Conservation (phyloP, 2,797 vertebrate species). For the Falco biarmicus region DNA sequence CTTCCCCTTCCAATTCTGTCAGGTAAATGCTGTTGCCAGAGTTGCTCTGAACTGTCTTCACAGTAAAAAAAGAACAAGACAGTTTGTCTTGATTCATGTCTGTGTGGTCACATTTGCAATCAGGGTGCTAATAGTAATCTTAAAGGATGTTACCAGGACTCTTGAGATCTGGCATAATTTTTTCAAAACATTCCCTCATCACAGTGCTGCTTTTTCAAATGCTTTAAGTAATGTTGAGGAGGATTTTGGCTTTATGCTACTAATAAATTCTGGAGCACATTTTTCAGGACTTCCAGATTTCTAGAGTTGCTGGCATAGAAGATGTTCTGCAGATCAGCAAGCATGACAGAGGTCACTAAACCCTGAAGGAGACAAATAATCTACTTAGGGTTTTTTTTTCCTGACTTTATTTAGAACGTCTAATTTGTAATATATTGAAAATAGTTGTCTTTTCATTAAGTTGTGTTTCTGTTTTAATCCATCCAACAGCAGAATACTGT, state of each 20-base stretch:
- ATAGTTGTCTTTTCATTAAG: neutral
- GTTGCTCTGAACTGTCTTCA: neutral
- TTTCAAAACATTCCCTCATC: neutral
- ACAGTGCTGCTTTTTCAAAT: neutral
- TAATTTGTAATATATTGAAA: neutral
- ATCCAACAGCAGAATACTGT: neutral
- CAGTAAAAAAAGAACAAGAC: neutral
- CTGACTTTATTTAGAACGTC: slow-evolving; percentile 30
- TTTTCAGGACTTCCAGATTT: neutral
- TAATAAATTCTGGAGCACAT: neutral
- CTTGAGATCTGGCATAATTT: neutral
- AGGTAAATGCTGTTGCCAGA: neutral
- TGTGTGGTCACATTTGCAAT: neutral
- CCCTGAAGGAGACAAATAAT: slow-evolving; percentile 33
- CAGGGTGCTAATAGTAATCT: neutral
- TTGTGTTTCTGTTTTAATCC: neutral
- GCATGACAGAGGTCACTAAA: neutral
- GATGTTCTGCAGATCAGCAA: slow-evolving; percentile 8
- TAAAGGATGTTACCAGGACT: neutral
- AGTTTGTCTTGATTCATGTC: neutral
- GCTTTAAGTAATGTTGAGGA: neutral
- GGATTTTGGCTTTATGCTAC: neutral
- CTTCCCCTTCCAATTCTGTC: neutral
- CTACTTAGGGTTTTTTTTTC: neutral
- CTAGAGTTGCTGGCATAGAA: neutral